These are phyloP conservation scores for Sorex fumeus DNA, from an alignment of 2,113 vertebrate genomes.

Conservation along the genomic window DNA sequence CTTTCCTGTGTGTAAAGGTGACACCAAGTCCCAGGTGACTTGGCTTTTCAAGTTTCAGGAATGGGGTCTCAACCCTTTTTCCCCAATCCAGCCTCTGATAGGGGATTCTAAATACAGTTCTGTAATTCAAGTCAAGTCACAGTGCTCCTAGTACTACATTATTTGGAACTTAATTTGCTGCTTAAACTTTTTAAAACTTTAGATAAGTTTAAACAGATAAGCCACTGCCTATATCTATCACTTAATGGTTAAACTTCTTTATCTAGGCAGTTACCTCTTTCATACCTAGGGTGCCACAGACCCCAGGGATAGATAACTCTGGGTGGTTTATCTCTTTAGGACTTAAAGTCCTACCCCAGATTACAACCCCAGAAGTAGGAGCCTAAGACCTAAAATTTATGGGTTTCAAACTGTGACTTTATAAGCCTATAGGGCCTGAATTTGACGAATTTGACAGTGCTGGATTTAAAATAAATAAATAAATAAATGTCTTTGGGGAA, in stretches of 20 bases:
- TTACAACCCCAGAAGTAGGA: neutral
- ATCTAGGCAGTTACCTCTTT: neutral
- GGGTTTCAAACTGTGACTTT: slow-evolving; percentile 55
- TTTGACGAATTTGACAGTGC: slow-evolving; percentile 21
- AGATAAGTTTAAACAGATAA: neutral
- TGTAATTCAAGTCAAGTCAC: slow-evolving; percentile 47
- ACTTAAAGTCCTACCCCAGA: slow-evolving; percentile 17
- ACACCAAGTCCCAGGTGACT: neutral
- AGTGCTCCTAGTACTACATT: neutral
- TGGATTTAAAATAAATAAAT: neutral
- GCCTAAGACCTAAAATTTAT: neutral
- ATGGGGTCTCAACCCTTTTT: neutral
- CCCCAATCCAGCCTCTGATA: neutral
- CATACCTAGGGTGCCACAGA: no score
- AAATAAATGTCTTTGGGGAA: neutral
- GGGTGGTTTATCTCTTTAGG: neutral
- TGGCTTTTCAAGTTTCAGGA: slow-evolving; percentile 56
- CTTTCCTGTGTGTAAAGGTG: slow-evolving; percentile 52
- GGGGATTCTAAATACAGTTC: neutral
- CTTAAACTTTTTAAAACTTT: slow-evolving; percentile 47
- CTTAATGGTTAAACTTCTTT: slow-evolving; percentile 23
- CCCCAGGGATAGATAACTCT: neutral
- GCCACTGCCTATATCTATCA: neutral
- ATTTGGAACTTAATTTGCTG: neutral
- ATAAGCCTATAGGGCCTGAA: neutral